Evolutionary conservation across 2,113 vertebrate genomes (phyloP).

Genomic region (Ovis aries): DNA sequence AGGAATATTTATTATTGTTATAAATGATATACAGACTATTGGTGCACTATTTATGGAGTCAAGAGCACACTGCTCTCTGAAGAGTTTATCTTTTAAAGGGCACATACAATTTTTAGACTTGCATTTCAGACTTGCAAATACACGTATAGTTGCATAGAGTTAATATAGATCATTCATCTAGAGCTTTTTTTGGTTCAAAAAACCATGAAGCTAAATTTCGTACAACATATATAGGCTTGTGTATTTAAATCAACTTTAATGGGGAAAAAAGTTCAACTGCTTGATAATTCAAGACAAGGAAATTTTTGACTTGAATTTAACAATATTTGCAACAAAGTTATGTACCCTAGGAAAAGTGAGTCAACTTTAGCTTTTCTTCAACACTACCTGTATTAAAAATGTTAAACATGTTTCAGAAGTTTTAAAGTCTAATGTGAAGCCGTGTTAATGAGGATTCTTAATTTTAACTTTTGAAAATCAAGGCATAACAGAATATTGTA

Average conservation of each 20-base stretch:
- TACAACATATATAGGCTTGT: constrained; percentile 27
- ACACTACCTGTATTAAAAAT: not conserved
- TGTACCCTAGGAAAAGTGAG: not conserved
- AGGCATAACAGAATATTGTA: not conserved
- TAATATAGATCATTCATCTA: constrained; percentile 38
- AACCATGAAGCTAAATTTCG: constrained; percentile 36
- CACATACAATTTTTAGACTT: constrained; percentile 29
- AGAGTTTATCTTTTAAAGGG: constrained; percentile 56
- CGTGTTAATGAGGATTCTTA: not conserved
- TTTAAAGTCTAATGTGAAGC: constrained; percentile 31
- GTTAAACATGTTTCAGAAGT: not conserved
- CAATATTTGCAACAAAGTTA: not conserved
- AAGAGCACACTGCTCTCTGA: not conserved
- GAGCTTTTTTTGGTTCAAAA: constrained; percentile 36
- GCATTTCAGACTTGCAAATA: constrained; percentile 63
- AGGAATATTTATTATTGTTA: constrained; percentile 46
- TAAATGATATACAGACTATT: not conserved
- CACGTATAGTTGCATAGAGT: not conserved
- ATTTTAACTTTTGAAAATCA: not conserved
- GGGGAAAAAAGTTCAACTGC: not conserved
- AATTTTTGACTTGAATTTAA: constrained; percentile 34
- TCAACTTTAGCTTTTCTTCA: not conserved
- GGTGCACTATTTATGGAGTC: constrained; percentile 22
- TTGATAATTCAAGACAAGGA: constrained; percentile 40
- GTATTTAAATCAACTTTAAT: constrained; percentile 59